Evolutionary conservation across 2,797 vertebrate species (phyloP).

Genomic region (Peromyscus nudipes): DNA sequence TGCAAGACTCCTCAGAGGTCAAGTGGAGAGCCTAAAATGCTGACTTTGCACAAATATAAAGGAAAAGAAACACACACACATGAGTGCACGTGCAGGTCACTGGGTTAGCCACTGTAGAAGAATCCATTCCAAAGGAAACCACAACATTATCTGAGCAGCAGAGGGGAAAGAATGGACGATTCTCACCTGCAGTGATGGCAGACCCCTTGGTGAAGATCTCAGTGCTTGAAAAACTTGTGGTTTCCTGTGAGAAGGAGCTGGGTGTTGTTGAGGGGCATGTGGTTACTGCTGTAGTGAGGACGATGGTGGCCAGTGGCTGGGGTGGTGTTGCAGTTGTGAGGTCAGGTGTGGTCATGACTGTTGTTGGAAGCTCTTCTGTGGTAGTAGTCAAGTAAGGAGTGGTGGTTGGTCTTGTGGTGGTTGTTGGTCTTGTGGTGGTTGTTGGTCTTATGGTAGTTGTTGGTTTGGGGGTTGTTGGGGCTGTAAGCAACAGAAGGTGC

Average conservation of each 20-base stretch:
- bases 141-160: background rate
- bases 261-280: background rate
- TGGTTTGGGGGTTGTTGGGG: conserved; percentile 10
- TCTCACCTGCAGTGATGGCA: conserved; percentile 61
- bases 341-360: background rate
- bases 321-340: background rate
- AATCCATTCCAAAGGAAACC: background rate
- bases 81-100: background rate
- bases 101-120: background rate
- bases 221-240: background rate
- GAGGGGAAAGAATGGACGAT: background rate
- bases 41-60: conserved; percentile 36
- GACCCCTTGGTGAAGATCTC: background rate
- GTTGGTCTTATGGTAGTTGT: background rate
- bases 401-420: background rate
- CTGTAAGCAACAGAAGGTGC: conserved; percentile 47
- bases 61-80: background rate
- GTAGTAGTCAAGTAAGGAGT: background rate
- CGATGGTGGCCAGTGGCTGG: background rate
- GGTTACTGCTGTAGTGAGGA: background rate
- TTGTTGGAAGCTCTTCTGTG: background rate
- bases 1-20: background rate
- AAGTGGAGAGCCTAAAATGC: conserved; percentile 34
- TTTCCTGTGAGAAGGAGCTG: background rate
- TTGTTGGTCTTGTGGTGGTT: conserved; percentile 1